phyloP scores from a whole-genome alignment of 2,888 invertebrate species.

The Ischnura elegans region DNA sequence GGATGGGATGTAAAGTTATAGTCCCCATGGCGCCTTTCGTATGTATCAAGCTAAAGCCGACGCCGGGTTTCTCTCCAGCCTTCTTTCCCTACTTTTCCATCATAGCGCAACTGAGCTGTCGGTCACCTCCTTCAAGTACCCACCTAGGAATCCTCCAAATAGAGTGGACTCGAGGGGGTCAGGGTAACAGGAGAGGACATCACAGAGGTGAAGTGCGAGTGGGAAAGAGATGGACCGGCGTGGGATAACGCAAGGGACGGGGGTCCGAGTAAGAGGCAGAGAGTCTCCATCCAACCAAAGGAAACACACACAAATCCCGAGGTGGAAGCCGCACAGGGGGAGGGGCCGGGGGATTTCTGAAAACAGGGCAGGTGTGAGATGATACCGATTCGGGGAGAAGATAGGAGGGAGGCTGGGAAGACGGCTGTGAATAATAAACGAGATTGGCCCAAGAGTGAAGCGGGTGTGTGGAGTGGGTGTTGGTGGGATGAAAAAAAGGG shows the following conservation, averaged over 20 bases:
- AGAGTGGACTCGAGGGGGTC: too few relatives aligned
- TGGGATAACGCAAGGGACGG: neutral
- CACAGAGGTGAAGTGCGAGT: neutral
- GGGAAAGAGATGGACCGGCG: neutral
- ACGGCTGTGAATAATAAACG: slow-evolving; percentile 72
- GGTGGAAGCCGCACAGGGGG: neutral
- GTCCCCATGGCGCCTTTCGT: too few relatives aligned
- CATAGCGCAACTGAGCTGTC: too few relatives aligned
- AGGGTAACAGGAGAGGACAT: neutral
- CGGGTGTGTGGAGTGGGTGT: slow-evolving; percentile 69
- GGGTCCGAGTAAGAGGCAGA: neutral
- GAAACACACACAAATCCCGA: slow-evolving; percentile 31
- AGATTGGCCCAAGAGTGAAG: slow-evolving; percentile 71
- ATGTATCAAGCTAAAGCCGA: too few relatives aligned
- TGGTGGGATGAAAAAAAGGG: slow-evolving; percentile 57
- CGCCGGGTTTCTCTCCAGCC: too few relatives aligned
- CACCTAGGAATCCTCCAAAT: too few relatives aligned
- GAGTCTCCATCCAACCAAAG: slow-evolving; percentile 31
- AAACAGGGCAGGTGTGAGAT: slow-evolving; percentile 67
- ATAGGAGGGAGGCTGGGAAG: slow-evolving; percentile 70
- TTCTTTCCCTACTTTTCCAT: too few relatives aligned
- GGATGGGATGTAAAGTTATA: too few relatives aligned
- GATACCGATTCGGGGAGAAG: slow-evolving; percentile 67
- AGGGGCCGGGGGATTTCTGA: slow-evolving; percentile 32
- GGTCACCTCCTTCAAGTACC: too few relatives aligned